Conservation (phyloP, 2,888 invertebrate species). For the Caenorhabditis sulstoni region DNA sequence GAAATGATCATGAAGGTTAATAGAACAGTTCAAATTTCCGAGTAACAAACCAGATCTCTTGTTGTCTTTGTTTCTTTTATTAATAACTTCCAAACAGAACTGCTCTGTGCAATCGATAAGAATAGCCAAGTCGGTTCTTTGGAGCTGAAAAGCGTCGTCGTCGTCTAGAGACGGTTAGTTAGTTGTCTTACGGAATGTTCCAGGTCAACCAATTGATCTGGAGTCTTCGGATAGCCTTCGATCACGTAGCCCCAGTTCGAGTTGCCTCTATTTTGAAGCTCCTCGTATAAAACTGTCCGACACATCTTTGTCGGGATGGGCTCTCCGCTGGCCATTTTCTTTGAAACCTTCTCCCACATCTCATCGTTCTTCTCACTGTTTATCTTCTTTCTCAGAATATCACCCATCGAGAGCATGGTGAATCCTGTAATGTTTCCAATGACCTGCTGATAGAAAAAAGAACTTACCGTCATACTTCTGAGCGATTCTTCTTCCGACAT, state of each 20-base stretch:
- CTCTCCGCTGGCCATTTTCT: slow-evolving; percentile 79
- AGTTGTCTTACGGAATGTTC: slow-evolving; percentile 69
- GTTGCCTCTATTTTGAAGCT: slow-evolving; percentile 75
- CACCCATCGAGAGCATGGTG: slow-evolving; percentile 78
- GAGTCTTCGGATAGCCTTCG: slow-evolving; percentile 82
- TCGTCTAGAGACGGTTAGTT: too few relatives aligned
- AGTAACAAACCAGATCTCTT: slow-evolving; percentile 30
- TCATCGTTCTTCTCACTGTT: slow-evolving; percentile 70
- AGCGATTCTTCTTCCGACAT: slow-evolving; percentile 74
- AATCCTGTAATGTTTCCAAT: slow-evolving; percentile 32
- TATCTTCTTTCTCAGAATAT: slow-evolving; percentile 80
- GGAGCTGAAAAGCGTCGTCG: slow-evolving; percentile 67
- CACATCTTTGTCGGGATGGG: slow-evolving; percentile 81
- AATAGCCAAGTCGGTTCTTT: slow-evolving; percentile 86
- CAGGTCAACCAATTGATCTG: slow-evolving; percentile 81
- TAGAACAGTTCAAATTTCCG: too few relatives aligned
- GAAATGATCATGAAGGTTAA: slow-evolving; percentile 5
- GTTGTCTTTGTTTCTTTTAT: slow-evolving; percentile 35
- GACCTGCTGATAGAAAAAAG: slow-evolving; percentile 4
- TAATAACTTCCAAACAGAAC: slow-evolving; percentile 77
- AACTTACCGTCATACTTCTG: slow-evolving; percentile 78
- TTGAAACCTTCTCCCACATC: slow-evolving; percentile 78
- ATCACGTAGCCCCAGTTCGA: slow-evolving; percentile 82
- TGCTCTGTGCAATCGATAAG: slow-evolving; percentile 93
- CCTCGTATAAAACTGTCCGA: slow-evolving; percentile 79